Evolutionary conservation across 2,797 vertebrate genomes (phyloP).

Genomic region (Anniella stebbinsi): DNA sequence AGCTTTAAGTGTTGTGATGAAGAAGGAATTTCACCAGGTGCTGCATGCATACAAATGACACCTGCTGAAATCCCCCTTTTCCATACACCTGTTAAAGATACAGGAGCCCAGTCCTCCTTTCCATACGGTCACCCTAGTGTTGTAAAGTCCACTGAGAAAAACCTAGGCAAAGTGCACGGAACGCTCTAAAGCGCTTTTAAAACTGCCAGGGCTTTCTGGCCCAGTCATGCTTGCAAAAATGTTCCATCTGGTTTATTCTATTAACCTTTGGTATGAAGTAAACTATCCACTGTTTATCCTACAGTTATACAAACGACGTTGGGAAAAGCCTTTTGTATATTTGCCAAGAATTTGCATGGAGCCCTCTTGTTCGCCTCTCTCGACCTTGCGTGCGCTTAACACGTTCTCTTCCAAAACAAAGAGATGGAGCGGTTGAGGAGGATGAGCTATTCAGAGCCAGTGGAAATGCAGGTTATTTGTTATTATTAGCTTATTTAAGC

Average conservation of each 20-base stretch:
- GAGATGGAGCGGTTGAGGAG: background rate
- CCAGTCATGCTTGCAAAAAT: background rate
- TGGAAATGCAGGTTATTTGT: background rate
- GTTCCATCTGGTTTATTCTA: background rate
- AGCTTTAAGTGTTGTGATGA: too few relatives aligned
- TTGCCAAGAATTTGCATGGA: conserved; percentile 12
- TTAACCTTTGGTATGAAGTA: background rate
- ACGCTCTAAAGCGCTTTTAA: background rate
- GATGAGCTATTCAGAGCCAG: background rate
- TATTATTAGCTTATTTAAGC: too few relatives aligned
- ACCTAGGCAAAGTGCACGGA: background rate
- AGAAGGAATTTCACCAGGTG: too few relatives aligned
- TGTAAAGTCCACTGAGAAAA: background rate
- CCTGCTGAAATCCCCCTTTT: too few relatives aligned
- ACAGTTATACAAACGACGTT: background rate
- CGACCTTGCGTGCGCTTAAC: too few relatives aligned
- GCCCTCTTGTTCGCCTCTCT: background rate
- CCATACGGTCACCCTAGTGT: too few relatives aligned
- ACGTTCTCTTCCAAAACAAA: too few relatives aligned
- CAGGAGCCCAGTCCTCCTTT: too few relatives aligned
- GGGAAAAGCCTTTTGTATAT: background rate
- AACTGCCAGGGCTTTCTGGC: background rate
- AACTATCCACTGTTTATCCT: background rate
- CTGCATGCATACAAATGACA: too few relatives aligned
- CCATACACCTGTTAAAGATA: too few relatives aligned